These are phyloP conservation scores for Pollicipes pollicipes DNA, from an alignment of 1,140 invertebrate genomes.

Conservation along the genomic window DNA sequence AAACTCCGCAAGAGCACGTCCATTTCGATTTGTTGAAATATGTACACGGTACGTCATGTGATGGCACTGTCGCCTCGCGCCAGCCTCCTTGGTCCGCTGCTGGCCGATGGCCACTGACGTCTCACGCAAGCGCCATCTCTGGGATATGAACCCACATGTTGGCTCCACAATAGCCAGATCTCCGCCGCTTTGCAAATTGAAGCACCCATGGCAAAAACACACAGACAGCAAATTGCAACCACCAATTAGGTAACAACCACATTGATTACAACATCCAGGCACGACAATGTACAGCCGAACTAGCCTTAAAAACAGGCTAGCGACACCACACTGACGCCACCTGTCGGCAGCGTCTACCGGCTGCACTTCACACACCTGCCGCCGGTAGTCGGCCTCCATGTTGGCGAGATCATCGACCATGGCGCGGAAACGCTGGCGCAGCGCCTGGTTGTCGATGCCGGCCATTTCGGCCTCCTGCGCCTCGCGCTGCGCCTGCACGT, in stretches of 20 bases:
- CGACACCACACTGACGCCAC: background rate
- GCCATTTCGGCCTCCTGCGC: conserved; percentile 65
- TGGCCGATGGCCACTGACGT: too few species aligned
- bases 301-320: background rate
- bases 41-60: too few species aligned
- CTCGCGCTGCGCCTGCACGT: conserved; percentile 33
- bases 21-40: too few species aligned
- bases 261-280: too few species aligned
- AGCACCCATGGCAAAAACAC: background rate
- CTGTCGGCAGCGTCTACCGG: too few species aligned
- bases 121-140: too few species aligned
- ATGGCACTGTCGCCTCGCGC: too few species aligned
- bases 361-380: background rate
- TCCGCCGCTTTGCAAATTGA: too few species aligned
- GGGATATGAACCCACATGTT: too few species aligned
- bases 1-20: too few species aligned
- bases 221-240: background rate
- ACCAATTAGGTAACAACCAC: background rate
- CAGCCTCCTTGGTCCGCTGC: too few species aligned
- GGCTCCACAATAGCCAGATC: too few species aligned
- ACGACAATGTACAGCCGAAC: background rate
- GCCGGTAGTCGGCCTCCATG: conserved; percentile 1
- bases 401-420: conserved; percentile 46
- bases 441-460: conserved; percentile 64
- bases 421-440: conserved; percentile 62